phyloP scores from a whole-genome alignment of 2,797 vertebrate species.

The Kryptopterus vitreolus region DNA sequence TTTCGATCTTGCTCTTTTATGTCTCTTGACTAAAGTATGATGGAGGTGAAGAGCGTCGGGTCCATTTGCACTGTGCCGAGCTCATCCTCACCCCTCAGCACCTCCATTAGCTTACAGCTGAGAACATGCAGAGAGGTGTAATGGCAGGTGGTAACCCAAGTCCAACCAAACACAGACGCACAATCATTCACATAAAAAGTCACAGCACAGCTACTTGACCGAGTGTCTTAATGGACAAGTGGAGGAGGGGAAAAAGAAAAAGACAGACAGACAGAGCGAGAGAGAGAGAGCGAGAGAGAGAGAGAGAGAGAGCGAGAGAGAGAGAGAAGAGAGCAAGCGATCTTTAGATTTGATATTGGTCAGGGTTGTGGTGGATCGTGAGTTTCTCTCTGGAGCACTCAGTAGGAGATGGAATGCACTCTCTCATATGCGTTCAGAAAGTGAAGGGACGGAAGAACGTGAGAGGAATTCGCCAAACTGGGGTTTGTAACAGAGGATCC shows the following conservation, averaged over 20 bases:
- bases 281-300: not conserved
- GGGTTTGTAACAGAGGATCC: not conserved
- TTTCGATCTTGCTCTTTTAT: slow-evolving; percentile 18
- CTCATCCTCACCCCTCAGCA: slow-evolving; percentile 37
- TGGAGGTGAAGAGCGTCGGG: slow-evolving; percentile 21
- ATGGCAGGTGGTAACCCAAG: slow-evolving; percentile 18
- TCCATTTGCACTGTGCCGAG: slow-evolving; percentile 45
- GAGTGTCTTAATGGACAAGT: slow-evolving; percentile 19
- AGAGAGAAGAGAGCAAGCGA: not conserved
- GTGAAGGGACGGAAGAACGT: not conserved
- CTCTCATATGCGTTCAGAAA: not conserved
- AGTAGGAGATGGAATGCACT: not conserved
- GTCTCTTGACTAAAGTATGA: slow-evolving; percentile 44
- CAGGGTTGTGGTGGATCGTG: not conserved
- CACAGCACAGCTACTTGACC: slow-evolving; percentile 8
- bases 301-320: not conserved
- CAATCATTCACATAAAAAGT: slow-evolving; percentile 30
- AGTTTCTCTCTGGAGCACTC: not conserved
- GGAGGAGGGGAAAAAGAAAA: not conserved
- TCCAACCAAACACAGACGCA: not conserved
- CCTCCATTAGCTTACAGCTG: slow-evolving; percentile 40
- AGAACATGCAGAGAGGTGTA: slow-evolving; percentile 21
- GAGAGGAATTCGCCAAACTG: not conserved
- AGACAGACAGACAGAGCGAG: not conserved
- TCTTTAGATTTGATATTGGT: not conserved